phyloP scores from a whole-genome alignment of 2,888 invertebrate genomes.

The Adelphocoris suturalis region DNA sequence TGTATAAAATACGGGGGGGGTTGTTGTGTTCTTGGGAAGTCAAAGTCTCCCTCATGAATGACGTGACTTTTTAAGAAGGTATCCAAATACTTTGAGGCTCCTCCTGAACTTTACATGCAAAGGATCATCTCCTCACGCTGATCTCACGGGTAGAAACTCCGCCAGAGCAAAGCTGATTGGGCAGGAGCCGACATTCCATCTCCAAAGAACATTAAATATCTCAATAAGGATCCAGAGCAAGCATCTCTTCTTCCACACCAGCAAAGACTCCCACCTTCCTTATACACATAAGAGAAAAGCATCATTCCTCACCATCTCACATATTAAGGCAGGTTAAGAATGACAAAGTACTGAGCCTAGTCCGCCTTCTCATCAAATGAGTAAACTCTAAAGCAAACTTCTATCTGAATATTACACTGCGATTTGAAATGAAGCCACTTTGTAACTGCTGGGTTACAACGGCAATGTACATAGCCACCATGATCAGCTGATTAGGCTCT shows the following conservation, averaged over 20 bases:
- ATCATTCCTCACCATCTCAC: constrained; percentile 38
- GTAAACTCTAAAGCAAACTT: no score
- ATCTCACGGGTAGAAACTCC: not conserved
- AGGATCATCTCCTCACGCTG: constrained; percentile 1
- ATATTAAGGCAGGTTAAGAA: no score
- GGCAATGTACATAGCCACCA: no score
- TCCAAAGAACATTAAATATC: constrained; percentile 46
- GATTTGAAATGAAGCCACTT: no score
- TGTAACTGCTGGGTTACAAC: no score
- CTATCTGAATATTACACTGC: no score
- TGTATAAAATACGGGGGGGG: no score
- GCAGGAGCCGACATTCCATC: constrained; percentile 20
- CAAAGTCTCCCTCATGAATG: not conserved
- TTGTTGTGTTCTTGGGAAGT: no score
- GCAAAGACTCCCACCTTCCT: not conserved
- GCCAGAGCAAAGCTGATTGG: constrained; percentile 5
- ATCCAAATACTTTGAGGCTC: not conserved
- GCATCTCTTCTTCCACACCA: not conserved
- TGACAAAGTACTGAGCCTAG: no score
- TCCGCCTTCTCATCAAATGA: no score
- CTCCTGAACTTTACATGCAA: not conserved
- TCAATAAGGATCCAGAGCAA: not conserved
- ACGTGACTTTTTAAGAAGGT: not conserved
- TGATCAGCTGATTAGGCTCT: no score
- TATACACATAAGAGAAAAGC: constrained; percentile 7